Conservation (phyloP, 1,140 invertebrate genomes). For the Anastrepha obliqua region DNA sequence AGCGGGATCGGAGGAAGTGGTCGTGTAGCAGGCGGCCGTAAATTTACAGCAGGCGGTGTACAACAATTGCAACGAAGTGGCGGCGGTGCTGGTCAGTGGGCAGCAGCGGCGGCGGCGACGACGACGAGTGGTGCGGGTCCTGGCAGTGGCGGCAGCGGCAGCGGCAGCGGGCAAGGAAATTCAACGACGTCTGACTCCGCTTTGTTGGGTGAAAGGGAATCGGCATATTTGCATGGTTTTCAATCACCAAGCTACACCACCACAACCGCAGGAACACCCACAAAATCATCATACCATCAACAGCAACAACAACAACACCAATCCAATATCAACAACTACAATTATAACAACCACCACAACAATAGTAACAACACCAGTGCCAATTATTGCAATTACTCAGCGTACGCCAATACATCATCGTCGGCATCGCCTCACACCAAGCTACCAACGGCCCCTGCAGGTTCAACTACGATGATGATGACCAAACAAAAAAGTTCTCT, state of each 20-base stretch:
- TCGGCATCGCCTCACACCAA: conserved; percentile 14
- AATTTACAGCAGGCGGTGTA: conserved; percentile 55
- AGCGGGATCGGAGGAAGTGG: conserved; percentile 25
- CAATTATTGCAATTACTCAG: conserved; percentile 56
- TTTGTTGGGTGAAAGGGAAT: conserved; percentile 61
- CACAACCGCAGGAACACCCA: conserved; percentile 56
- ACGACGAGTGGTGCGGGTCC: conserved; percentile 44
- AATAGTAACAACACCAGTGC: conserved; percentile 56
- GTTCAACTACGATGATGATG: conserved; percentile 62
- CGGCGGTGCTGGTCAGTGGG: conserved; percentile 38
- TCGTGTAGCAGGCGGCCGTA: conserved; percentile 7
- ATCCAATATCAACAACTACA: conserved; percentile 27
- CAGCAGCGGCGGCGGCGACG: conserved; percentile 31
- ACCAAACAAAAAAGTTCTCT: conserved; percentile 70
- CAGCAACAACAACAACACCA: conserved; percentile 55
- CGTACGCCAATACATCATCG: conserved; percentile 43
- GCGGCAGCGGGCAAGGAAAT: conserved; percentile 48
- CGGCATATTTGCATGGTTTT: conserved; percentile 57
- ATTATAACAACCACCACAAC: conserved; percentile 52
- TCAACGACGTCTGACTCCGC: conserved; percentile 58
- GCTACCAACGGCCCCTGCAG: not conserved
- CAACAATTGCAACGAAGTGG: conserved; percentile 48
- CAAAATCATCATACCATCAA: conserved; percentile 57
- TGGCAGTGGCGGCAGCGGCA: conserved; percentile 43
- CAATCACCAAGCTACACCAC: conserved; percentile 53